Conservation (phyloP, 2,113 vertebrate genomes). For the Sebastes fasciatus region DNA sequence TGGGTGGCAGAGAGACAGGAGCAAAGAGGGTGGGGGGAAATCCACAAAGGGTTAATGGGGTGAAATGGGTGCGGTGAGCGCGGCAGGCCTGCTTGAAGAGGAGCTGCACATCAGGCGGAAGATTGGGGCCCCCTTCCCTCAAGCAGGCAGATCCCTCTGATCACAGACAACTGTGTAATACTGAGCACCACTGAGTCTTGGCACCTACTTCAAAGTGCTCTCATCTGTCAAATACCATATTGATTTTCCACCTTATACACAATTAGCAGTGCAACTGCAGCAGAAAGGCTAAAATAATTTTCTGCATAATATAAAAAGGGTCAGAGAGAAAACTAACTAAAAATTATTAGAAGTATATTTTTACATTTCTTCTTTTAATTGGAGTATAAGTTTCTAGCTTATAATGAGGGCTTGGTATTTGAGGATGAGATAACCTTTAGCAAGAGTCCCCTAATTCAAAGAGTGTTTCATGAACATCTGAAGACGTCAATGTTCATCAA, state of each 20-base stretch:
- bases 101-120: conserved; percentile 52
- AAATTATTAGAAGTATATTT: conserved; percentile 62
- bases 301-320: conserved; percentile 69
- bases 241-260: conserved; percentile 85
- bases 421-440: conserved; percentile 59
- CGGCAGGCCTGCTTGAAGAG: conserved; percentile 47
- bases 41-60: conserved; percentile 55
- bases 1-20: conserved; percentile 67
- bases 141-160: conserved; percentile 72
- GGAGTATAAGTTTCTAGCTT: conserved; percentile 53
- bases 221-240: conserved; percentile 85
- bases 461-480: conserved; percentile 46
- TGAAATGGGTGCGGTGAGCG: conserved; percentile 47
- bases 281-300: conserved; percentile 73
- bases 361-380: conserved; percentile 64
- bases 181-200: conserved; percentile 72
- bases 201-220: conserved; percentile 84
- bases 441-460: conserved; percentile 59
- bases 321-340: conserved; percentile 49
- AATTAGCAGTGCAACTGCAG: conserved; percentile 81
- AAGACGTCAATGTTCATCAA: conserved; percentile 28
- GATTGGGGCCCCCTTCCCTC: conserved; percentile 47
- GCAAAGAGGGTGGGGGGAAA: conserved; percentile 10
- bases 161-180: conserved; percentile 76
- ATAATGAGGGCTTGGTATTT: conserved; percentile 71